phyloP scores from a whole-genome alignment of 2,888 invertebrate species.

The Nipponacmea schrenckii region DNA sequence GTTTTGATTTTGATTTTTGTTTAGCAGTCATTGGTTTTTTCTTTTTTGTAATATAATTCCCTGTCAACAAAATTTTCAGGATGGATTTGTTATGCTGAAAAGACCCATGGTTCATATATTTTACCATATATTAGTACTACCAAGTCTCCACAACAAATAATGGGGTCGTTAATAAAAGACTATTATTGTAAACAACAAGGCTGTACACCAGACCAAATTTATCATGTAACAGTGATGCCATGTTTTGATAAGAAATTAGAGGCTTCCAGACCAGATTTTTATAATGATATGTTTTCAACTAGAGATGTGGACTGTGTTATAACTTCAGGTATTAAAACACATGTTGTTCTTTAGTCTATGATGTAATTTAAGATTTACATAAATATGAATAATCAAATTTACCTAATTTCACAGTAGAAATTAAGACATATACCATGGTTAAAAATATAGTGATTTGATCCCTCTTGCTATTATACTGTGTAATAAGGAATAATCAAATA shows the following conservation, averaged over 20 bases:
- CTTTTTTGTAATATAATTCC: too few species aligned
- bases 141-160: conserved; percentile 92
- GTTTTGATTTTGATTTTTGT: neutral
- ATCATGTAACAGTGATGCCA: conserved; percentile 96
- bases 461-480: too few species aligned
- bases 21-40: too few species aligned
- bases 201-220: conserved; percentile 71
- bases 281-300: conserved; percentile 77
- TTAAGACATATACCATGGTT: too few species aligned
- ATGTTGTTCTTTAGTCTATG: too few species aligned
- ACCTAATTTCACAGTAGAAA: too few species aligned
- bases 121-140: conserved; percentile 90
- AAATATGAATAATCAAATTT: neutral
- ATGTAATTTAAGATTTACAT: conserved; percentile 13
- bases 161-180: conserved; percentile 87
- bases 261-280: conserved; percentile 93
- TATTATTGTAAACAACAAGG: conserved; percentile 71
- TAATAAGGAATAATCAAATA: too few species aligned
- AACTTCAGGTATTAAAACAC: conserved; percentile 80
- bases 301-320: conserved; percentile 98
- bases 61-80: conserved; percentile 71
- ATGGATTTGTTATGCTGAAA: conserved; percentile 99
- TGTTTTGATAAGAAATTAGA: conserved; percentile 99
- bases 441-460: too few species aligned
- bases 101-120: conserved; percentile 92